Evolutionary conservation across 1,140 invertebrate genomes (phyloP).

Genomic region (Ostrea edulis): DNA sequence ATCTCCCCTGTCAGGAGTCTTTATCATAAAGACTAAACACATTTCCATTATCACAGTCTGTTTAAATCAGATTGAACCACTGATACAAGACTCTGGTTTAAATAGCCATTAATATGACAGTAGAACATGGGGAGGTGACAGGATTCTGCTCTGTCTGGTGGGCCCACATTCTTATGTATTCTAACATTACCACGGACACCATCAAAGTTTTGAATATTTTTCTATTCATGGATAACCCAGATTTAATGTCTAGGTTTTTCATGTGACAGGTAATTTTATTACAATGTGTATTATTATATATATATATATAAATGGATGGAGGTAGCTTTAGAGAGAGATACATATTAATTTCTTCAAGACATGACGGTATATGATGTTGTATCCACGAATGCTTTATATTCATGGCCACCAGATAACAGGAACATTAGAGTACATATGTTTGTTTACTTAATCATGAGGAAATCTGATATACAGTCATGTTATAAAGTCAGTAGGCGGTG

Average conservation of each 20-base stretch:
- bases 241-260: not conserved
- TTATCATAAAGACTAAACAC: not conserved
- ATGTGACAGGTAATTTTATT: too few relatives aligned
- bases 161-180: not conserved
- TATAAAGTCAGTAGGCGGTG: too few relatives aligned
- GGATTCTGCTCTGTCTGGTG: not conserved
- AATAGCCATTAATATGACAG: slow-evolving; percentile 24
- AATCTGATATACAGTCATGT: not conserved
- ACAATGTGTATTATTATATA: too few relatives aligned
- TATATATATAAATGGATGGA: too few relatives aligned
- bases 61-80: slow-evolving; percentile 11
- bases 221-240: too few relatives aligned
- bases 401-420: not conserved
- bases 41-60: slow-evolving; percentile 7
- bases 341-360: too few relatives aligned
- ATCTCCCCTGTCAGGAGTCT: not conserved
- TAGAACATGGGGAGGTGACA: not conserved
- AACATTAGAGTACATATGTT: not conserved
- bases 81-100: not conserved
- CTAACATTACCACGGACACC: not conserved
- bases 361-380: not conserved
- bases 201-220: too few relatives aligned
- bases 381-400: not conserved
- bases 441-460: not conserved
- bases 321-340: too few relatives aligned